Base-by-base conservation (phyloP, 2,113 vertebrate genomes). In the Camarhynchus parvulus region DNA sequence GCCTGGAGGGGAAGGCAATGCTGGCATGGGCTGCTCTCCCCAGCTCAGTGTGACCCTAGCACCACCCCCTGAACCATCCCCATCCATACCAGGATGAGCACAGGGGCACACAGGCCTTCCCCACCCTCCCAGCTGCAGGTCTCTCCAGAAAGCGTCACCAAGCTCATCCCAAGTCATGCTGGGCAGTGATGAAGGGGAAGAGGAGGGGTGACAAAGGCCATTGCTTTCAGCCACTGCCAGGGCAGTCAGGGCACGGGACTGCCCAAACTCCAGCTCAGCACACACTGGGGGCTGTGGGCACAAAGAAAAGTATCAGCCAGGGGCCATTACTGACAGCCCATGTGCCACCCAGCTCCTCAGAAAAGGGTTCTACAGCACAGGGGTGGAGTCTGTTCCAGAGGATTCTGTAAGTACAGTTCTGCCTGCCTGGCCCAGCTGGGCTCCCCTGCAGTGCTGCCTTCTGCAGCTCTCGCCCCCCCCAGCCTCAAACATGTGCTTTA, bases 31-130 rank as follows among this genome's bases (percentile, higher is more conserved):
- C 49, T 83, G 58, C 16, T 55, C n/a, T 52, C 37, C 50, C 56
- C 15, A 8, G 44, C 41, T 58, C 42, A 81, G 39, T 0, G 0
- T 3, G 7, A 77, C 17, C 31, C 47, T 0, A 2, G 33, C 17
- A 69, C 17, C 25, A 41, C 33, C 20, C 22, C 64, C 59, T 23
- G 1, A 50, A 41, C 46, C 0, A 0, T 37, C 50, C 37, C 52
- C 18, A 15, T 25, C 33, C n/a, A 56, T 0, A 2, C 11, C 0
- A 4, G 44, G 37, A 66, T 1, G 3, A 85, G 25, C 3, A 3
- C 10, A 27, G 42, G 3, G 15, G 25, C 52, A 63, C 84, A 50
- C 9, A 12, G 1, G 0, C 44, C 42, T 46, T 41, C 9, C 23
- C 23, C 47, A 52, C 13, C 80, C n/a, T 84, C 12, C 35, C 47